Evolutionary conservation across 2,888 invertebrate species (phyloP).

Genomic region (Caenorhabditis wallacei): DNA sequence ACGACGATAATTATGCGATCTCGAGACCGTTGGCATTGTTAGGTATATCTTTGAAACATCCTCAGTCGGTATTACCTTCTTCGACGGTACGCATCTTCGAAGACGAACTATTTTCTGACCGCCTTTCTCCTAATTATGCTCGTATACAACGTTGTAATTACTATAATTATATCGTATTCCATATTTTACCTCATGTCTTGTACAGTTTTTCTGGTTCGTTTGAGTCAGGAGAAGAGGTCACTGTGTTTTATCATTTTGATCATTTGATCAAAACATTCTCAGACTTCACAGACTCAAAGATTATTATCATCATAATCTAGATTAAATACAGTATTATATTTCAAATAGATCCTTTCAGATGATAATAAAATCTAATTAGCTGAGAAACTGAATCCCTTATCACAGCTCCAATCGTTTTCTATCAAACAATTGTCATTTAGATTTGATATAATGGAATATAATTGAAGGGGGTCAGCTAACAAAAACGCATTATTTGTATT

Average conservation of each 20-base stretch:
- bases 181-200: constrained; percentile 9
- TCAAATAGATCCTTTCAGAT: too few relatives aligned
- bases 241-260: too few relatives aligned
- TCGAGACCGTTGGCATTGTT: constrained; percentile 52
- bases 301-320: too few relatives aligned
- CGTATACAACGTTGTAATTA: constrained; percentile 64
- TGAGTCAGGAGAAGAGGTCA: not conserved
- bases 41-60: constrained; percentile 40
- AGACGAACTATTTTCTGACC: constrained; percentile 12
- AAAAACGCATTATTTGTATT: constrained; percentile 13
- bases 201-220: not conserved
- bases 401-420: not conserved
- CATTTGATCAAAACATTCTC: too few relatives aligned
- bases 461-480: constrained; percentile 9
- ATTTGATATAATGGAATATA: too few relatives aligned
- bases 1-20: constrained; percentile 57
- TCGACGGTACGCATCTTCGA: constrained; percentile 36
- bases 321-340: too few relatives aligned
- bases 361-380: too few relatives aligned
- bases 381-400: not conserved
- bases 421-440: not conserved
- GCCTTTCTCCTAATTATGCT: constrained; percentile 60
- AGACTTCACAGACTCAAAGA: too few relatives aligned
- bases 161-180: constrained; percentile 65
- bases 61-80: constrained; percentile 52